Evolutionary conservation across 1,140 invertebrate species (phyloP).

Genomic region (Homalodisca vitripennis): DNA sequence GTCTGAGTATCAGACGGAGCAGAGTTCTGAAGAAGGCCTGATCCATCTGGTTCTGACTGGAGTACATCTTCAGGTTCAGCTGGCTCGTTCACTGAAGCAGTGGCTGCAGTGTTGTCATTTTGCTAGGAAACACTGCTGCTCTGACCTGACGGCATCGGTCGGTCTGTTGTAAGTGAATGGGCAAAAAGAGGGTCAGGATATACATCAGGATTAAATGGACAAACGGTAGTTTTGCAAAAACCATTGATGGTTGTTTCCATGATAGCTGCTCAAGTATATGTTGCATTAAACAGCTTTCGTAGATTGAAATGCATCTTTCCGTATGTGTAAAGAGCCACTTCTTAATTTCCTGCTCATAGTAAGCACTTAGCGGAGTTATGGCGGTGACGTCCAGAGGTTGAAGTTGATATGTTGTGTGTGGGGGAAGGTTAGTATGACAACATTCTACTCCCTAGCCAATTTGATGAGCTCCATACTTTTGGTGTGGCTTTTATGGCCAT

Average conservation of each 20-base stretch:
- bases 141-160: neutral
- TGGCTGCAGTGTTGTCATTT: constrained; percentile 1
- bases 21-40: constrained; percentile 7
- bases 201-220: constrained; percentile 15
- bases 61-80: neutral
- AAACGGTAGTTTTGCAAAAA: constrained; percentile 41
- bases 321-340: constrained; percentile 46
- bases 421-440: constrained; percentile 42
- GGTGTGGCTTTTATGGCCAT: constrained; percentile 44
- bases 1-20: constrained; percentile 15
- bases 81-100: constrained; percentile 9
- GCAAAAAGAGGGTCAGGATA: constrained; percentile 8
- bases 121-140: constrained; percentile 8
- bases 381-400: constrained; percentile 44
- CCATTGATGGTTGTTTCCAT: constrained; percentile 42
- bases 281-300: constrained; percentile 41
- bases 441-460: constrained; percentile 38
- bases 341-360: constrained; percentile 42
- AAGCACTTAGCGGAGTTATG: constrained; percentile 39
- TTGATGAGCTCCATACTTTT: constrained; percentile 45
- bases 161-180: constrained; percentile 10
- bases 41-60: constrained; percentile 6
- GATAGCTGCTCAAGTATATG: constrained; percentile 42
- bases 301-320: constrained; percentile 42
- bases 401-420: no score